Base-by-base conservation (phyloP, 2,888 invertebrate species). In the Apamea crenata region DNA sequence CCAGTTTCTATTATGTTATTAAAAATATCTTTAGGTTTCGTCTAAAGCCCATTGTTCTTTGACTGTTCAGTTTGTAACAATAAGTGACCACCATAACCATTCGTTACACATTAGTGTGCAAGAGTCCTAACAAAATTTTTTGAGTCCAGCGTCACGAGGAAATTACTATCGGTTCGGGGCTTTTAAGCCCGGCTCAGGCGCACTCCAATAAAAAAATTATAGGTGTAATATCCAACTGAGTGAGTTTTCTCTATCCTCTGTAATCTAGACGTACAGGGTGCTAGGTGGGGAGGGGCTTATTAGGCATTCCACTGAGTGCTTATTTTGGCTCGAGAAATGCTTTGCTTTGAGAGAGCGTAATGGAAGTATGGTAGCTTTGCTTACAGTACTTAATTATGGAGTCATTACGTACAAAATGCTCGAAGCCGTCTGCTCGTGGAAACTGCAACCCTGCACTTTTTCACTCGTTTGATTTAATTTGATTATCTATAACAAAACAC, bases 141-240 rank as follows among this genome's bases (percentile, higher is more conserved):
- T 36, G 77, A 72, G 67, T 74, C 65, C 29, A n/a, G 67, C 71
- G 32, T 75, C 59, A 74, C 68, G 56, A 80, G 68, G 56, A 73
- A 76, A 82, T 74, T 82, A 77, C 78, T 79, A 83, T 87, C 83
- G 79, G 79, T 80, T 76, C 67, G 29, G 29, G 81, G 85, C 79
- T 88, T 88, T 88, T 80, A 84, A 83, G 75, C 80, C 53, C 21
- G 50, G 67, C 71, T 81, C 80, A 70, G 53, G 67, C 53, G 78
- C 75, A 82, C 50, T n/a, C 65, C 47, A 70, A 77, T 75, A 74
- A 81, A 85, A 85, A 76, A 69, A 74, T 67, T 76, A 79, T 77
- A 79, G 63, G 61, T 77, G 71, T 81, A 72, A 83, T 76, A 77
- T 75, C 59, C 5, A 53, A 63, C 75, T 70, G 14, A 65, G 59